phyloP scores from a whole-genome alignment of 2,113 vertebrate genomes.

The Myodes glareolus region DNA sequence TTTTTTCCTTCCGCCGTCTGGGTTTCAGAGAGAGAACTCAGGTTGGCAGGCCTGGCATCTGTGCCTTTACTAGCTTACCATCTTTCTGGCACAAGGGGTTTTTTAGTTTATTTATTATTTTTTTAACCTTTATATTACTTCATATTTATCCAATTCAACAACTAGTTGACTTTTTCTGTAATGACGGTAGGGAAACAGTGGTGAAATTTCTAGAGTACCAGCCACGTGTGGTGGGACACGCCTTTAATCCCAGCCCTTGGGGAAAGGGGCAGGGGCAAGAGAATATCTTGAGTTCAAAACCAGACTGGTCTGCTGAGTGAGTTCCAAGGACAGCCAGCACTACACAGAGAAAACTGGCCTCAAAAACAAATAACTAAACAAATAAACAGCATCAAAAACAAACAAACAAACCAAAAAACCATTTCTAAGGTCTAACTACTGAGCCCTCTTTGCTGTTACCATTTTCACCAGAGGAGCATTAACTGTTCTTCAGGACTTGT shows the following conservation, averaged over 20 bases:
- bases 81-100: not conserved
- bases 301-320: not conserved
- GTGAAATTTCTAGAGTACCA: not conserved
- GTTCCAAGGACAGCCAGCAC: no score
- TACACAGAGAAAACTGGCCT: not conserved
- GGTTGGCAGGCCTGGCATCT: not conserved
- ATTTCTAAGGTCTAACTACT: not conserved
- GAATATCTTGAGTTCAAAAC: not conserved
- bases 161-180: not conserved
- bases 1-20: not conserved
- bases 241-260: not conserved
- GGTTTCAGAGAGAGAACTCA: not conserved
- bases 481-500: not conserved
- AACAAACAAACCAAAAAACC: no score
- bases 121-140: not conserved
- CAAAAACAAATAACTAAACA: not conserved
- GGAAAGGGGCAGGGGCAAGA: not conserved
- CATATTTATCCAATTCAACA: not conserved
- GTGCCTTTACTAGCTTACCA: not conserved
- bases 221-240: not conserved
- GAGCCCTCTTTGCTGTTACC: not conserved
- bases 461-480: not conserved
- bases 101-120: not conserved
- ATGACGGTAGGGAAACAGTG: not conserved
- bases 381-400: not conserved